Conservation (phyloP, 2,113 vertebrate genomes). For the Riparia riparia region DNA sequence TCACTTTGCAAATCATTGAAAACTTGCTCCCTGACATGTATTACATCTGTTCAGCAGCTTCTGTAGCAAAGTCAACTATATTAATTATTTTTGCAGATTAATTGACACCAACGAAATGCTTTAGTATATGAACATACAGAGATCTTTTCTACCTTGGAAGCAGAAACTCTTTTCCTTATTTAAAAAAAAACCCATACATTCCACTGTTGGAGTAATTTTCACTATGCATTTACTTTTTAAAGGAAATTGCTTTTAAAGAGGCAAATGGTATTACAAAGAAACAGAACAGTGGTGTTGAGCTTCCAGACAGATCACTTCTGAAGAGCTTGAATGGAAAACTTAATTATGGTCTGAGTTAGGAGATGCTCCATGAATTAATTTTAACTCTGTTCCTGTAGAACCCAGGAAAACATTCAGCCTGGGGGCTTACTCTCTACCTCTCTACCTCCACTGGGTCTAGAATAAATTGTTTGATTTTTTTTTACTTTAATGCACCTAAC, state of each 20-base stretch:
- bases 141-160: background rate
- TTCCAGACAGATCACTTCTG: background rate
- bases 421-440: background rate
- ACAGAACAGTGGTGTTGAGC: background rate
- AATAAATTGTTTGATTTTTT: background rate
- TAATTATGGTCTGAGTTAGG: constrained; percentile 21
- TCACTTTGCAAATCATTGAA: background rate
- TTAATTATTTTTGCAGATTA: background rate
- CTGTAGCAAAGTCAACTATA: background rate
- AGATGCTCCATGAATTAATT: constrained; percentile 8
- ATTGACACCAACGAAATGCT: background rate
- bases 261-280: background rate
- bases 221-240: background rate
- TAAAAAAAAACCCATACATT: background rate
- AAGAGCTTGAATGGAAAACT: constrained; percentile 21
- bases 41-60: background rate
- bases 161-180: background rate
- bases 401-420: constrained; percentile 17
- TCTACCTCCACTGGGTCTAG: background rate
- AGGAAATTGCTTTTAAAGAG: background rate
- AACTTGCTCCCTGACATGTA: background rate
- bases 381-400: background rate
- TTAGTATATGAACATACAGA: background rate
- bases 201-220: background rate
- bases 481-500: background rate